Evolutionary conservation across 1,140 invertebrate genomes (phyloP), one percentile per base, ranked within the genome.

Genomic region (Gonatopus flavifemur): DNA sequence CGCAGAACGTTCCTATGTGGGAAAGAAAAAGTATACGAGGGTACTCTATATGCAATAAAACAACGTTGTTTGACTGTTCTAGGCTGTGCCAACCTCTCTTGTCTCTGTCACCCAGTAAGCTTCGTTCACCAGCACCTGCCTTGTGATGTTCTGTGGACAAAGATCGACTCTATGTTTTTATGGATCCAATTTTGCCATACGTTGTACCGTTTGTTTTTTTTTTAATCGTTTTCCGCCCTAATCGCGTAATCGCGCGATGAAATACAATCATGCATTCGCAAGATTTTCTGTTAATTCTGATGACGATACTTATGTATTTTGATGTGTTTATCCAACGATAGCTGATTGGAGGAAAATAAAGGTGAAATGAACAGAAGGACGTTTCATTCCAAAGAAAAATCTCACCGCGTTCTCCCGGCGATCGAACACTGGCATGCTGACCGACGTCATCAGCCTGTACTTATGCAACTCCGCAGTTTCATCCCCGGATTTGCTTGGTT

Each of bases 61-160:
- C 65, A 76, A 74, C 58, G 62, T 64, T 69, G 63, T 51, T 70
- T 70, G 55, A 58, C 66, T 62, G 62, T 60, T 50, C 59, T 65
- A 70, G 69, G 64, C 62, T 64, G 67, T 66, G 73, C 76, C 72
- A 84, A 94, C 91, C 90, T 93, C 90, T 89, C 87, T 86, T 79
- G 87, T 91, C 82, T 89, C 85, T 79, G 85, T 84, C 81, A 91
- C 89, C 90, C 90, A 94, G 83, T 89, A 88, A 74, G 89, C 89
- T 84, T 93, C 90, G 84, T 93, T 93, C 83, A 92, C 84, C 83
- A 92, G 89, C 82, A 91, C 87, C 84, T 89, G 86, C 86, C 93
- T 89, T 82, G 90, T 92, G 86, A 94, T 90, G 84, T 92, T 92
- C 90, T 92, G 88, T 80, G 81, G 79, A 83, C 75, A 78, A 74